Evolutionary conservation across 2,888 invertebrate genomes (phyloP).

Genomic region (Nowickia ferox): DNA sequence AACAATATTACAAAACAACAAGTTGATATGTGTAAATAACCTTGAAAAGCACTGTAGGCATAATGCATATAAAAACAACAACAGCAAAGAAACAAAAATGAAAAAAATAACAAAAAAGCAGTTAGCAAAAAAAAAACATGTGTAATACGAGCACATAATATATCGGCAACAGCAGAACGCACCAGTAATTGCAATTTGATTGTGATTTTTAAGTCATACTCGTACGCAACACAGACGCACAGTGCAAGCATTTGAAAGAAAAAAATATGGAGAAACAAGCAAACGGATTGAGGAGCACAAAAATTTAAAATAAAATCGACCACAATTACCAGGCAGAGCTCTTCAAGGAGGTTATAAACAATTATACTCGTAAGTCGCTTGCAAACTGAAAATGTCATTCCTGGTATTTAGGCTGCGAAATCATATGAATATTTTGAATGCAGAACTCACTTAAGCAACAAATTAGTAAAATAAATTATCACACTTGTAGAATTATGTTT

Average conservation of each 20-base stretch:
- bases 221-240: conserved; percentile 16
- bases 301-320: too few relatives aligned
- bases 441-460: too few relatives aligned
- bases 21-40: conserved; percentile 66
- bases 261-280: not conserved
- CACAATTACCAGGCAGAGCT: too few relatives aligned
- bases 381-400: too few relatives aligned
- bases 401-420: too few relatives aligned
- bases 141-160: conserved; percentile 64
- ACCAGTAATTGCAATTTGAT: conserved; percentile 45
- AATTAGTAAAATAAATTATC: too few relatives aligned
- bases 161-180: conserved; percentile 46
- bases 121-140: conserved; percentile 47
- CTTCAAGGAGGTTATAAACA: too few relatives aligned
- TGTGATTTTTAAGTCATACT: conserved; percentile 27
- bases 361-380: too few relatives aligned
- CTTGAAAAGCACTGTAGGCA: conserved; percentile 66
- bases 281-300: not conserved
- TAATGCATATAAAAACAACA: conserved; percentile 15
- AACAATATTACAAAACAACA: conserved; percentile 55
- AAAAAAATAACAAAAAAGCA: conserved; percentile 49
- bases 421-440: too few relatives aligned
- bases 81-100: conserved; percentile 14
- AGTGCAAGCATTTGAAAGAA: conserved; percentile 22
- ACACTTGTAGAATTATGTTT: too few relatives aligned